Percentiles rank a stretch among this genome's conserved stretches.
phyloP scores from a whole-genome alignment of 2,888 invertebrate genomes.

The Drosophila mulleri region DNA sequence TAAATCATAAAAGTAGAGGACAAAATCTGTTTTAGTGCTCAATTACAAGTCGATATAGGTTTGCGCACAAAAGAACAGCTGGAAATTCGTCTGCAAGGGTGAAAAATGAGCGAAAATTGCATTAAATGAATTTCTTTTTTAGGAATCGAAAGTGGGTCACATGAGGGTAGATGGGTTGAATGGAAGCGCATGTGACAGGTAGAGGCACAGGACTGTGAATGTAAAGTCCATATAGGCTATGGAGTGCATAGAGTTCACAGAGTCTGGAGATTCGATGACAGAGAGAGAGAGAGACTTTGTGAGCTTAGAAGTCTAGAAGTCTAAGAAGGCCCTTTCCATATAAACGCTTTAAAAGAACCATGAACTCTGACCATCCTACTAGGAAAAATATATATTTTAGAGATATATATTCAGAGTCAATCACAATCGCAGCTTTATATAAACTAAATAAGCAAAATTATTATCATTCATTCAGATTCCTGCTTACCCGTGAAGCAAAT shows the following conservation, averaged over 20 bases:
- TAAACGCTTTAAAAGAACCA: no score
- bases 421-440: no score
- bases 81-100: background rate
- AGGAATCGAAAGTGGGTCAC: conserved; percentile 1
- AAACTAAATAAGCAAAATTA: no score
- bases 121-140: background rate
- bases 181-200: background rate
- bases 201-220: background rate
- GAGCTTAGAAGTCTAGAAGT: no score
- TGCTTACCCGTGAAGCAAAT: background rate
- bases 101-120: background rate
- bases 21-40: background rate
- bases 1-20: conserved; percentile 9
- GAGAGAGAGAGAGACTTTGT: no score
- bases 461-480: background rate
- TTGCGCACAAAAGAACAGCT: conserved; percentile 4
- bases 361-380: no score
- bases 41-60: conserved; percentile 2
- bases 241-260: background rate
- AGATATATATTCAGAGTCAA: no score
- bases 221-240: background rate
- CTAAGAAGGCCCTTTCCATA: no score
- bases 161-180: background rate
- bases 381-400: no score
- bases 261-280: background rate